These are phyloP conservation scores for Drosophila tripunctata DNA, from an alignment of 2,888 invertebrate genomes.

Conservation along the genomic window DNA sequence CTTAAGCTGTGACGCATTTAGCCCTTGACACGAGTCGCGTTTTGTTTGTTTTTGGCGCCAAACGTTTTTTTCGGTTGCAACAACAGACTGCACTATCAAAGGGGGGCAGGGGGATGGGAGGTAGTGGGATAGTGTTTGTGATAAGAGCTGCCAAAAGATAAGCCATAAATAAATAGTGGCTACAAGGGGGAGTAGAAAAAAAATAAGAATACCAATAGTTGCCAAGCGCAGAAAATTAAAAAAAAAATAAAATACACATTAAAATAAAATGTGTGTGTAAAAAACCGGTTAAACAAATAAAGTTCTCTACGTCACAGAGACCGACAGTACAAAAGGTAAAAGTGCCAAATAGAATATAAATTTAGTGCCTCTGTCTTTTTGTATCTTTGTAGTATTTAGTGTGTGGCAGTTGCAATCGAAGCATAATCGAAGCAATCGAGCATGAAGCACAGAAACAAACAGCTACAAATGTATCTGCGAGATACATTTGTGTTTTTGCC, in stretches of 20 bases:
- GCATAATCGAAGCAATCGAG: constrained; percentile 71
- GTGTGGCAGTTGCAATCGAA: constrained; percentile 57
- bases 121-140: constrained; percentile 12
- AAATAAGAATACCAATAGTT: constrained; percentile 22
- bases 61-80: constrained; percentile 27
- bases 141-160: constrained; percentile 51
- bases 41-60: constrained; percentile 29
- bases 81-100: constrained; percentile 22
- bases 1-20: constrained; percentile 34
- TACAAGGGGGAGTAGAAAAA: too few relatives aligned
- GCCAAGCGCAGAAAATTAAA: constrained; percentile 16
- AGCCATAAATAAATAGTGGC: constrained; percentile 42
- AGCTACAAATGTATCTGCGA: constrained; percentile 42
- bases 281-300: constrained; percentile 46
- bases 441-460: constrained; percentile 51
- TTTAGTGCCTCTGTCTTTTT: constrained; percentile 35
- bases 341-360: constrained; percentile 63
- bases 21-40: constrained; percentile 28
- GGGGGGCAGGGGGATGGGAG: neutral
- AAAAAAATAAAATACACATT: neutral
- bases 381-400: neutral
- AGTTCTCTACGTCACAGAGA: constrained; percentile 20
- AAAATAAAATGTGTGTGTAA: neutral
- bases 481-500: constrained; percentile 47
- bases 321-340: constrained; percentile 49